These are phyloP conservation scores for Salminus brasiliensis DNA, from an alignment of 2,113 vertebrate genomes.

Conservation along the genomic window DNA sequence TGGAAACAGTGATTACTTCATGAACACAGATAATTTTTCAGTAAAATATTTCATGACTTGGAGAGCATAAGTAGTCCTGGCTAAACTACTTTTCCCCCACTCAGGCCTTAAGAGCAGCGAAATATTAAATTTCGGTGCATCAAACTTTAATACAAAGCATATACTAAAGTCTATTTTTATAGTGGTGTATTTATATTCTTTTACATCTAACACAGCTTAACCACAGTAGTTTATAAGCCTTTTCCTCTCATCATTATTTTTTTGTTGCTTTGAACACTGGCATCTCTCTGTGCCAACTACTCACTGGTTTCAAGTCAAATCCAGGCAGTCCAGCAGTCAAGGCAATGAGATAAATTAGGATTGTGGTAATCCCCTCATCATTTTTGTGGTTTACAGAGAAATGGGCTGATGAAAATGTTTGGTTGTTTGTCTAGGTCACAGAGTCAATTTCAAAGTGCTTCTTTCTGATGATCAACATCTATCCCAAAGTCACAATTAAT, in stretches of 20 bases:
- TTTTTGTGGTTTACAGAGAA: slow-evolving; percentile 52
- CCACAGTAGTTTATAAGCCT: not conserved
- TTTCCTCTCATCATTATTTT: not conserved
- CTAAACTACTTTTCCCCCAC: no score
- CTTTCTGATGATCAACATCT: slow-evolving; percentile 10
- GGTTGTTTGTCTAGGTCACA: not conserved
- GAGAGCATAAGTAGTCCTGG: no score
- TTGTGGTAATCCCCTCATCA: slow-evolving; percentile 56
- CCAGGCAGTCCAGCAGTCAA: slow-evolving; percentile 39
- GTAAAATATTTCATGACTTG: no score
- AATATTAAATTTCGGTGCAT: not conserved
- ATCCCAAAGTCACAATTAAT: not conserved
- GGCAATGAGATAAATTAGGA: slow-evolving; percentile 58
- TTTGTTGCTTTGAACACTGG: slow-evolving; percentile 15
- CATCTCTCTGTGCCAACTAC: slow-evolving; percentile 1
- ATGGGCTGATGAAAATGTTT: slow-evolving; percentile 53
- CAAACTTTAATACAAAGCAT: no score
- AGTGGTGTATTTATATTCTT: not conserved
- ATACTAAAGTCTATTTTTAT: not conserved
- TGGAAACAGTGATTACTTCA: no score
- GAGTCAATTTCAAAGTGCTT: slow-evolving; percentile 25
- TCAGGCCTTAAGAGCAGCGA: no score
- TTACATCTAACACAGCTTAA: not conserved
- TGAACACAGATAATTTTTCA: no score
- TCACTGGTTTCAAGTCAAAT: slow-evolving; percentile 35